phyloP scores from a whole-genome alignment of 2,113 vertebrate genomes.

The Greenwoodochromis staneri region DNA sequence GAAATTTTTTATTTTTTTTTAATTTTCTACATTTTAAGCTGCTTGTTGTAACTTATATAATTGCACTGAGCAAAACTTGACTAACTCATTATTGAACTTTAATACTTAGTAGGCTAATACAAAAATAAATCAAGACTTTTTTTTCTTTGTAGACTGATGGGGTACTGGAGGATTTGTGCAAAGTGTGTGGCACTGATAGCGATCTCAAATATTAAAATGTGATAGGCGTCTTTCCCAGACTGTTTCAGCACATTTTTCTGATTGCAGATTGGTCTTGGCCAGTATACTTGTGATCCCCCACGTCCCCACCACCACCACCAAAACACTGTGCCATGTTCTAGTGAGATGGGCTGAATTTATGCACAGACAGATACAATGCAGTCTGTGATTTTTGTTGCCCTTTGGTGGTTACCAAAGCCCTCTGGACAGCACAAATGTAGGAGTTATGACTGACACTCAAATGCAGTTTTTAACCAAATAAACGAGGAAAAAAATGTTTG shows the following conservation, averaged over 20 bases:
- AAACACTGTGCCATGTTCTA: not conserved
- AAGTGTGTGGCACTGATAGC: not conserved
- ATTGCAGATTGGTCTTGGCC: not conserved
- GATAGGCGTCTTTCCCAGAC: not conserved
- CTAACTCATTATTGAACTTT: not conserved
- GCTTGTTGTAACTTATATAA: not conserved
- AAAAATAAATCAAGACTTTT: not conserved
- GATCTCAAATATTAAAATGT: not conserved
- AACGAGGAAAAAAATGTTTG: rapidly evolving
- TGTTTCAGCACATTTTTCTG: not conserved
- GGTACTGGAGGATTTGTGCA: not conserved
- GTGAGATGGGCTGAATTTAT: not conserved
- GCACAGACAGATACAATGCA: not conserved
- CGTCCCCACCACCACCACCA: not conserved
- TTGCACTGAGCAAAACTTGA: not conserved
- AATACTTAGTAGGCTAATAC: not conserved
- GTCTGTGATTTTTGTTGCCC: not conserved
- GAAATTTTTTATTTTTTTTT: rapidly evolving
- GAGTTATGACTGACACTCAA: rapidly evolving
- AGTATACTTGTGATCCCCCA: not conserved
- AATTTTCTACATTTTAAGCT: not conserved
- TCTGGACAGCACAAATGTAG: rapidly evolving
- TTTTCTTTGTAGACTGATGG: not conserved
- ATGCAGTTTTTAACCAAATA: not conserved
- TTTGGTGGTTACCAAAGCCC: not conserved